Evolutionary conservation across 64 coral and sea anemone genomes (phyloP).

Genomic region (Stichodactyla mertensii): DNA sequence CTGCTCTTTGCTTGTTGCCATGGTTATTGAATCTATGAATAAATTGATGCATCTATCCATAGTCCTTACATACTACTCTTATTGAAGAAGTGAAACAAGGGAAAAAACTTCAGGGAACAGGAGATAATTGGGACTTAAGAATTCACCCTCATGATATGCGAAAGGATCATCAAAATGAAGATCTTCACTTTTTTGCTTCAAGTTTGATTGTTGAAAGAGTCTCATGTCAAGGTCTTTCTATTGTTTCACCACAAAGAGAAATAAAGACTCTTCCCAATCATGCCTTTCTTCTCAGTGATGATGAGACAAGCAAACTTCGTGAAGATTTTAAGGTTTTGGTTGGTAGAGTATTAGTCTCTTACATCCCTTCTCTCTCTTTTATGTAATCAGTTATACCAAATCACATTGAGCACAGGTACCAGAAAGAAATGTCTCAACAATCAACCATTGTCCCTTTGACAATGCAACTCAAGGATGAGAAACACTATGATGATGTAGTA

Average conservation of each 20-base stretch:
- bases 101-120: no score
- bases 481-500: conserved; percentile 40
- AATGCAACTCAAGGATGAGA: conserved; percentile 26
- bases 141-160: no score
- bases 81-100: no score
- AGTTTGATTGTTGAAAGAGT: no score
- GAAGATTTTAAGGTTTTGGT: conserved; percentile 41
- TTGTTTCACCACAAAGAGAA: conserved; percentile 14
- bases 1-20: no score
- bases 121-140: no score
- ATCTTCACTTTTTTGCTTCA: no score
- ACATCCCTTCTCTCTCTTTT: conserved; percentile 29
- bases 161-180: no score
- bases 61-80: no score
- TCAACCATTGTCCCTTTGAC: conserved; percentile 31
- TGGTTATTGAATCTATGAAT: no score
- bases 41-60: no score
- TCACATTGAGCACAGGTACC: conserved; percentile 37
- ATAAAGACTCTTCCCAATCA: conserved; percentile 33
- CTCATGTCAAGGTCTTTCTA: conserved; percentile 19
- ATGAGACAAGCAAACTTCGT: conserved; percentile 20
- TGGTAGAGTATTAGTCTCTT: not conserved
- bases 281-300: conserved; percentile 34
- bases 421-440: conserved; percentile 43
- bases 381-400: conserved; percentile 41